Conservation (phyloP, 2,888 invertebrate genomes). For the Andricus quercusramuli region DNA sequence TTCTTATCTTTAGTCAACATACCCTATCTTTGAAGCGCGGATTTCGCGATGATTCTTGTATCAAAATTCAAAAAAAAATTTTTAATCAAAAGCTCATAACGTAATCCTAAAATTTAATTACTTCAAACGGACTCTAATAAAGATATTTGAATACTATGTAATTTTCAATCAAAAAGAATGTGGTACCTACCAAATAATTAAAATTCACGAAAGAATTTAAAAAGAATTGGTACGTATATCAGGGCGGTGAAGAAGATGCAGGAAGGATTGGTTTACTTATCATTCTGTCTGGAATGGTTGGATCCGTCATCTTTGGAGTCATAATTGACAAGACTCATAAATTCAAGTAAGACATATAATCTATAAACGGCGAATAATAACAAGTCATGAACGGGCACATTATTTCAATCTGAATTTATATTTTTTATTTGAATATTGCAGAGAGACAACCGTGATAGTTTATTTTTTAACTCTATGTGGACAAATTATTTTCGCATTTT, state of each 20-base stretch:
- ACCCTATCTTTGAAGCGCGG: background rate
- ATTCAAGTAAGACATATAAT: constrained; percentile 80
- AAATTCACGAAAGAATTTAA: background rate
- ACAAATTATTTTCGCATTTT: constrained; percentile 68
- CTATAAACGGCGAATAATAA: background rate
- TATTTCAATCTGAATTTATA: constrained; percentile 59
- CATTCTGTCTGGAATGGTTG: constrained; percentile 83
- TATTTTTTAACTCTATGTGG: constrained; percentile 69
- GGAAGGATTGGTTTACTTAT: constrained; percentile 83
- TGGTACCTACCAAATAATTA: too few relatives aligned
- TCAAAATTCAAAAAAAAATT: background rate
- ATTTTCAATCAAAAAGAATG: background rate
- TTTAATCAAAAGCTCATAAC: background rate
- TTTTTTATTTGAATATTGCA: constrained; percentile 69
- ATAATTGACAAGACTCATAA: constrained; percentile 84
- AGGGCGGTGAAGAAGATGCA: constrained; percentile 80
- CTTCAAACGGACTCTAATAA: background rate
- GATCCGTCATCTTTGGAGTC: constrained; percentile 83
- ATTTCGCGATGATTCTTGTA: background rate
- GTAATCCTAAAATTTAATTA: background rate
- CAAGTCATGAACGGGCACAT: background rate
- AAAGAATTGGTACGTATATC: constrained; percentile 9
- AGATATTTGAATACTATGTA: background rate
- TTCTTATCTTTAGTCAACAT: background rate
- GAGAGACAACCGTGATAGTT: constrained; percentile 80